Percentiles rank a stretch among this genome's conserved stretches.
These are phyloP conservation scores for Aphelocoma californica DNA, from an alignment of 2,797 vertebrate species.

Conservation along the genomic window DNA sequence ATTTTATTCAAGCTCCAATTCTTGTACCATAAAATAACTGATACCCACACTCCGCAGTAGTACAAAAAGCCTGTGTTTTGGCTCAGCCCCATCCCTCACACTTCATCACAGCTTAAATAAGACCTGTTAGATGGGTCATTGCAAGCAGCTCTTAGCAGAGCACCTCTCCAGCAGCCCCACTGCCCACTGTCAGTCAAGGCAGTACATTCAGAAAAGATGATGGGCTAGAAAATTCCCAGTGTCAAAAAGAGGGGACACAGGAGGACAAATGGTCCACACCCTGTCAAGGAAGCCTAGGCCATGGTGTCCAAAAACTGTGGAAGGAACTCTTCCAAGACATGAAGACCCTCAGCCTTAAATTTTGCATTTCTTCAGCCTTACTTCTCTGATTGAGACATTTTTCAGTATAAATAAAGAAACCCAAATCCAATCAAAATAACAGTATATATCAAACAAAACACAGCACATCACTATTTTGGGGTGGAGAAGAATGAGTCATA, in stretches of 20 bases:
- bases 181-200: background rate
- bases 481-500: background rate
- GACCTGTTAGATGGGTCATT: background rate
- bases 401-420: background rate
- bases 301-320: background rate
- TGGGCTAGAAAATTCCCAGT: background rate
- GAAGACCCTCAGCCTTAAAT: background rate
- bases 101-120: background rate
- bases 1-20: background rate
- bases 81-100: background rate
- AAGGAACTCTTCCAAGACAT: background rate
- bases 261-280: rapidly evolving
- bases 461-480: background rate
- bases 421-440: background rate
- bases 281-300: background rate
- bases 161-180: background rate
- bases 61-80: background rate
- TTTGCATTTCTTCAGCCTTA: background rate
- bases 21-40: background rate
- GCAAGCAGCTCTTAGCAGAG: background rate
- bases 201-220: background rate
- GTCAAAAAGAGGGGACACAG: background rate
- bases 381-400: background rate
- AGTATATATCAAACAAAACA: background rate
- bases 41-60: background rate